Conservation (phyloP, 2,888 invertebrate species). For the Anthophora plumipes region DNA sequence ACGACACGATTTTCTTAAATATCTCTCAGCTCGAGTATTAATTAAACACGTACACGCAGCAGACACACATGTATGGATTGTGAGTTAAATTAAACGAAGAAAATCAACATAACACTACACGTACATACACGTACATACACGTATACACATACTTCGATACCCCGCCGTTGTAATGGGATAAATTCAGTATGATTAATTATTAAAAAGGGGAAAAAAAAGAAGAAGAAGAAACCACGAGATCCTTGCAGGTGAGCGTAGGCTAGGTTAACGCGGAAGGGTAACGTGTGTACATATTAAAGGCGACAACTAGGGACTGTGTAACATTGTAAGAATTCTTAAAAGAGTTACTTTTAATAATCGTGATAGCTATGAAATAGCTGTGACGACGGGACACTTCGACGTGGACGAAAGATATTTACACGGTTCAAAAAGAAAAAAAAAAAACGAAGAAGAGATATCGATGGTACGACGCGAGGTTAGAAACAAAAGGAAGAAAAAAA, state of each 20-base stretch:
- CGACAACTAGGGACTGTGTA: slow-evolving; percentile 73
- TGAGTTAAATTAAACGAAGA: background rate
- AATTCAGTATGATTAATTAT: slow-evolving; percentile 58
- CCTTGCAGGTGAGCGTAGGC: slow-evolving; percentile 63
- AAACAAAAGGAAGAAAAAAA: too few species aligned
- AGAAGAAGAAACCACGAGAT: slow-evolving; percentile 37
- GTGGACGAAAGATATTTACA: background rate
- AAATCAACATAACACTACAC: too few species aligned
- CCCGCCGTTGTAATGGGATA: slow-evolving; percentile 56
- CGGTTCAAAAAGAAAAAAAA: background rate
- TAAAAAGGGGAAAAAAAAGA: background rate
- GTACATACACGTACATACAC: background rate
- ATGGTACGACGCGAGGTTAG: too few species aligned
- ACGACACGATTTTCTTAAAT: slow-evolving; percentile 67
- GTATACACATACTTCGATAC: slow-evolving; percentile 51
- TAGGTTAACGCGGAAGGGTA: slow-evolving; percentile 67
- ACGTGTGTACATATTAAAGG: slow-evolving; percentile 76
- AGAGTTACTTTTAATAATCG: slow-evolving; percentile 68
- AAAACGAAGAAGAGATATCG: background rate
- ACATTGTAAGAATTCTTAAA: slow-evolving; percentile 52
- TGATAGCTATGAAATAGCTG: slow-evolving; percentile 83
- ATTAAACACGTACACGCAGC: slow-evolving; percentile 3
- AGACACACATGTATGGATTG: slow-evolving; percentile 6
- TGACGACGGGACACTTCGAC: slow-evolving; percentile 66
- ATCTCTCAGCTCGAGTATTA: slow-evolving; percentile 60